Base-by-base conservation (phyloP, 2,113 vertebrate species). In the Xenus cinereus region DNA sequence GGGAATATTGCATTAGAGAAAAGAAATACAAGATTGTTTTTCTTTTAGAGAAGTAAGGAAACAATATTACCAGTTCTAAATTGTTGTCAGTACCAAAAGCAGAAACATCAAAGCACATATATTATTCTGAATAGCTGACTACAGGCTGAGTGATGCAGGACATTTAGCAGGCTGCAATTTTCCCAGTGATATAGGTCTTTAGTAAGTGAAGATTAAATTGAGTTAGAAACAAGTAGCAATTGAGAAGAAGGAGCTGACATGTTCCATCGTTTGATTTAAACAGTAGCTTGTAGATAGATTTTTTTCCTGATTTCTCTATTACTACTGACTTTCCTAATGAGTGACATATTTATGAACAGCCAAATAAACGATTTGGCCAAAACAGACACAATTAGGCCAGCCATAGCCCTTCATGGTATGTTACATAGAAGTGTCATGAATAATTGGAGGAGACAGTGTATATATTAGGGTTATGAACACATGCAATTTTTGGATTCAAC, bases 121-220 rank as follows among this genome's bases (percentile, higher is more conserved):
- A 77, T 91, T 63, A 91, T 93, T 93, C 57, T 79, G 74, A 94
- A 89, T 67, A 95, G 57, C 51, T 77, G 45, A 85, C 74, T 48
- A 72, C 20, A 43, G 12, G 75, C 10, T 83, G 53, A 91, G 59
- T 32, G n/a, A 87, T 68, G 67, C 16, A 90, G 87, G 41, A 62
- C 35, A 66, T 85, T 90, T 78, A 81, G 73, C 93, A 72, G 17
- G 14, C 7, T 68, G 20, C 12, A 82, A n/a, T 92, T 97, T 96
- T 89, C 22, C n/a, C 35, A 80, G 56, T 75, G 72, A 69, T 83
- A 35, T 17, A 60, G 46, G 43, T 75, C 72, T 93, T 89, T 68
- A 75, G 10, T 46, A 86, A 87, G 43, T 79, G 43, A 77, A 68
- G 27, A 66, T 93, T n/a, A 91, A 95, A 93, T 45, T 75, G 46